phyloP scores from a whole-genome alignment of 92 coral and sea anemone genomes.

The Meandrina meandrites region DNA sequence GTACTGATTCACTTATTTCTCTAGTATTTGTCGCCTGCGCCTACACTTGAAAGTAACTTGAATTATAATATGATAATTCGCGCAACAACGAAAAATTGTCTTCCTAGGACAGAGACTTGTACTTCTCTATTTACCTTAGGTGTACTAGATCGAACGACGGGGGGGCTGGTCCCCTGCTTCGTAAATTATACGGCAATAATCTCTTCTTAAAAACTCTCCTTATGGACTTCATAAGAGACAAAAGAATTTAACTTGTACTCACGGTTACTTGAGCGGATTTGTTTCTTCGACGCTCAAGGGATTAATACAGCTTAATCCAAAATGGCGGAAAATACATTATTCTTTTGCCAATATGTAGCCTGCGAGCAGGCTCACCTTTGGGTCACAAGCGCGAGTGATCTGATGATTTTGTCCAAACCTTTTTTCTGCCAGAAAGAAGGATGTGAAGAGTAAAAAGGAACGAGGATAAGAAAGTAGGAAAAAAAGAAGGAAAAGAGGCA shows the following conservation, averaged over 20 bases:
- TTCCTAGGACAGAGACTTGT: not conserved
- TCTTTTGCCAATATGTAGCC: too few relatives aligned
- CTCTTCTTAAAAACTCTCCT: constrained; percentile 16
- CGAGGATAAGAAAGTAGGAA: too few relatives aligned
- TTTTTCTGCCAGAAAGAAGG: too few relatives aligned
- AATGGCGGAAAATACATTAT: too few relatives aligned
- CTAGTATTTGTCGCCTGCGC: too few relatives aligned
- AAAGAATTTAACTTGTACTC: not conserved
- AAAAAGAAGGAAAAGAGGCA: too few relatives aligned
- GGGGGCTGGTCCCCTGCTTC: not conserved
- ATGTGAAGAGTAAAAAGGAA: too few relatives aligned
- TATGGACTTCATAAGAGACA: constrained; percentile 15
- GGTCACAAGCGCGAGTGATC: too few relatives aligned
- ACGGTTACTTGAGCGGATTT: not conserved
- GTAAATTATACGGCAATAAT: constrained; percentile 13
- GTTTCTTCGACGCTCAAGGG: not conserved
- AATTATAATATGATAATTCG: not conserved
- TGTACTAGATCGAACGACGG: not conserved
- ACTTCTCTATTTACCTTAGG: constrained; percentile 4
- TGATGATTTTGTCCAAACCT: too few relatives aligned
- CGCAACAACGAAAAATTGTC: constrained; percentile 11
- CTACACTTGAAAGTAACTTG: not conserved
- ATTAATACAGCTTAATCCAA: too few relatives aligned
- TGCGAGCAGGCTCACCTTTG: too few relatives aligned
- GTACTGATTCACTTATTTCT: too few relatives aligned